phyloP scores from a whole-genome alignment of 2,113 vertebrate species.

The Ginglymostoma cirratum region DNA sequence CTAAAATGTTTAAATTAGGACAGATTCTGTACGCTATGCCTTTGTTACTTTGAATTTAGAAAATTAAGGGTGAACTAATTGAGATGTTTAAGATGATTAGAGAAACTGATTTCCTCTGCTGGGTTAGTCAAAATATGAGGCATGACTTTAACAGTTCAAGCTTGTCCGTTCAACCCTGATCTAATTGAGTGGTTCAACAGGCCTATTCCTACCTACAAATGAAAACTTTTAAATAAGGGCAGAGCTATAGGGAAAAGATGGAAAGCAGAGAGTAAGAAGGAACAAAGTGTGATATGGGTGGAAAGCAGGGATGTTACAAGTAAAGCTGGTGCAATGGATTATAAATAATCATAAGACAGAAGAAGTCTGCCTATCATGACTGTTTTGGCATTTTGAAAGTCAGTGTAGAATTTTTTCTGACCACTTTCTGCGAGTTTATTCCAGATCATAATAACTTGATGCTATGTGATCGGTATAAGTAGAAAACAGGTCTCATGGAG shows the following conservation, averaged over 20 bases:
- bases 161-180: too few relatives aligned
- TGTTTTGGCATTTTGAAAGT: not conserved
- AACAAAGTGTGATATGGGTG: not conserved
- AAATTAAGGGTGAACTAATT: not conserved
- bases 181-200: too few relatives aligned
- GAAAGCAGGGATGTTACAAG: not conserved
- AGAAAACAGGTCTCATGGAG: not conserved
- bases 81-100: not conserved
- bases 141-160: not conserved
- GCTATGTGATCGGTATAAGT: not conserved
- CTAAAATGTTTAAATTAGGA: not conserved
- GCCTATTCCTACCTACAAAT: too few relatives aligned
- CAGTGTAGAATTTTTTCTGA: not conserved
- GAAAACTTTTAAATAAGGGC: not conserved
- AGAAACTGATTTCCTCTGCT: not conserved
- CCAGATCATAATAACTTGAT: not conserved
- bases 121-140: not conserved
- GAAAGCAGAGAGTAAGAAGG: not conserved
- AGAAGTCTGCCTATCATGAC: not conserved
- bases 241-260: not conserved
- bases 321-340: not conserved
- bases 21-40: not conserved
- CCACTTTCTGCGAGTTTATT: not conserved
- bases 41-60: not conserved
- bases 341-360: not conserved